Percentiles rank a stretch among this genome's conserved stretches.
Conservation (phyloP, 2,113 vertebrate genomes). For the Halcyon senegalensis region DNA sequence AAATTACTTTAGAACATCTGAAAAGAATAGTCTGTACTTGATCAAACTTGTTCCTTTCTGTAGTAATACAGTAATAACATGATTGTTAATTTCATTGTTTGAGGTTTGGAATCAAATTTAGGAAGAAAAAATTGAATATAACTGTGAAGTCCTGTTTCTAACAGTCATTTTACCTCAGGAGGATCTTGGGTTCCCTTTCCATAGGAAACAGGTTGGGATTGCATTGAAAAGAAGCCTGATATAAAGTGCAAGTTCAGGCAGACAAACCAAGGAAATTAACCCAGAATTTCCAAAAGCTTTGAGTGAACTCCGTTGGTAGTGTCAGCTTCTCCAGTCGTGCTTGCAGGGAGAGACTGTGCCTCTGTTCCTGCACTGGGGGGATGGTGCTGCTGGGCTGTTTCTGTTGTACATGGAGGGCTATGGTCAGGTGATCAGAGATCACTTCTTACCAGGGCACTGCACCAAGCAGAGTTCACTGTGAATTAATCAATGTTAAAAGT, state of each 20-base stretch:
- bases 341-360: not conserved
- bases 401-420: not conserved
- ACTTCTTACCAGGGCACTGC: fast-evolving
- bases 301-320: not conserved
- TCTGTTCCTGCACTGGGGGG: not conserved
- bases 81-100: not conserved
- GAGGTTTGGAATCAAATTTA: not conserved
- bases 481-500: not conserved
- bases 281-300: not conserved
- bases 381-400: fast-evolving
- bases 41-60: not conserved
- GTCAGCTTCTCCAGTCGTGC: not conserved
- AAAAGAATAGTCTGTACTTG: not conserved
- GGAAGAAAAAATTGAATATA: not conserved
- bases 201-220: not conserved
- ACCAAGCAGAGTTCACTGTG: not conserved
- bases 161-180: not conserved
- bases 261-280: not conserved
- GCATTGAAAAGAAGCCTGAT: not conserved
- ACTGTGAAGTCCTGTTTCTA: not conserved
- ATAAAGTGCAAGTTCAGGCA: not conserved
- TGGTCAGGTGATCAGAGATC: not conserved
- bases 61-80: not conserved
- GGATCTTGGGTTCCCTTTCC: not conserved
- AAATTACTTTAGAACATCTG: not conserved